Evolutionary conservation across 2,113 vertebrate genomes (phyloP).

Genomic region (Hemibagrus wyckioides): DNA sequence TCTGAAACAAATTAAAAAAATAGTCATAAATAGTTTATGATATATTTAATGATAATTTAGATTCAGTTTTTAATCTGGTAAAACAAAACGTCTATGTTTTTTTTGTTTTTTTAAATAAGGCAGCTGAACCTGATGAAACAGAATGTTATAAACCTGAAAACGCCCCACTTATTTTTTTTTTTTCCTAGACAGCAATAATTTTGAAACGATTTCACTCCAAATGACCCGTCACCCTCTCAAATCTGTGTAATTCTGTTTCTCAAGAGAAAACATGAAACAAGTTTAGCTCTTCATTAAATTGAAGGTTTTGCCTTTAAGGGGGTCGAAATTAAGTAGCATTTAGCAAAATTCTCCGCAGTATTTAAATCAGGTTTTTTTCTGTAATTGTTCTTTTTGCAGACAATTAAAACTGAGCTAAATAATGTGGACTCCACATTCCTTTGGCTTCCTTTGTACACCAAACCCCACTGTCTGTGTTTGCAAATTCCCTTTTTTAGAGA

Average conservation of each 20-base stretch:
- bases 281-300: constrained; percentile 22
- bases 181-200: not conserved
- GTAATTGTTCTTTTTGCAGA: constrained; percentile 40
- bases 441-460: constrained; percentile 45
- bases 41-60: not conserved
- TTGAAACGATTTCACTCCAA: not conserved
- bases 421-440: constrained; percentile 28
- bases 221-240: not conserved
- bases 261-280: not conserved
- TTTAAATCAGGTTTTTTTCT: constrained; percentile 38
- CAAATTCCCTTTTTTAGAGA: constrained; percentile 42
- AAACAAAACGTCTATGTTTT: not conserved
- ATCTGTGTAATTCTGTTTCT: not conserved
- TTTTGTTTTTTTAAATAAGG: not conserved
- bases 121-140: not conserved
- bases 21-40: not conserved
- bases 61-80: not conserved
- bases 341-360: constrained; percentile 30
- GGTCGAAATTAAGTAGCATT: constrained; percentile 34
- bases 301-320: not conserved
- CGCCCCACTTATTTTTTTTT: not conserved
- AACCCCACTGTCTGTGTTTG: constrained; percentile 48
- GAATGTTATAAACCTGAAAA: not conserved
- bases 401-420: constrained; percentile 44
- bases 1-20: not conserved